Evolutionary conservation across 2,113 vertebrate genomes (phyloP).

Genomic region (Psittacara wagleri): DNA sequence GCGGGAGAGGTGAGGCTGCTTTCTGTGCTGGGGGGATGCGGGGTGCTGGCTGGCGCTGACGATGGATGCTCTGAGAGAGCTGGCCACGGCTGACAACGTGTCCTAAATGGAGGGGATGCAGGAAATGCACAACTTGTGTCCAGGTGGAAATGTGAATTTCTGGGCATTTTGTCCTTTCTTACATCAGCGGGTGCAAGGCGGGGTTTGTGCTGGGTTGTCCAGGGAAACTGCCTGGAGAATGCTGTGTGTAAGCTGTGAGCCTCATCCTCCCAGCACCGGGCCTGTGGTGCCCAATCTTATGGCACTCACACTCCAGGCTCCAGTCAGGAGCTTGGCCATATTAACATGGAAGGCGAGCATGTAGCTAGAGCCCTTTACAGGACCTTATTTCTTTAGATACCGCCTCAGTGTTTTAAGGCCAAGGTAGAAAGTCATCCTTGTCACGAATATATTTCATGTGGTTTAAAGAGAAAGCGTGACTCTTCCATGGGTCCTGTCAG

Average conservation of each 20-base stretch:
- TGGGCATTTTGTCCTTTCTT: neutral
- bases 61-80: no score
- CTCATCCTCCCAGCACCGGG: neutral
- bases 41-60: no score
- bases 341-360: neutral
- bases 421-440: neutral
- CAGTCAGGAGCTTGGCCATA: fast-evolving
- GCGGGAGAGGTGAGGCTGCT: no score
- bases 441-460: neutral
- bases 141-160: neutral
- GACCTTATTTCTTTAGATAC: neutral
- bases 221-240: neutral
- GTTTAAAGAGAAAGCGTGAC: neutral
- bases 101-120: neutral
- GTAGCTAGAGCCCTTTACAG: neutral
- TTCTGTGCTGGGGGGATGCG: no score
- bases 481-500: neutral
- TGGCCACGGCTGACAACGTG: neutral
- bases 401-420: neutral
- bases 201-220: neutral
- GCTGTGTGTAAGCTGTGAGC: neutral
- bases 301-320: neutral
- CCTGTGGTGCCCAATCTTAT: neutral
- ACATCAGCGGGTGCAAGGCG: fast-evolving
- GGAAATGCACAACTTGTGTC: neutral